A percentile compares a stretch with the other conserved stretches of the same genome.
Evolutionary conservation across 2,113 vertebrate species (phyloP).

Genomic region (Antechinus flavipes): DNA sequence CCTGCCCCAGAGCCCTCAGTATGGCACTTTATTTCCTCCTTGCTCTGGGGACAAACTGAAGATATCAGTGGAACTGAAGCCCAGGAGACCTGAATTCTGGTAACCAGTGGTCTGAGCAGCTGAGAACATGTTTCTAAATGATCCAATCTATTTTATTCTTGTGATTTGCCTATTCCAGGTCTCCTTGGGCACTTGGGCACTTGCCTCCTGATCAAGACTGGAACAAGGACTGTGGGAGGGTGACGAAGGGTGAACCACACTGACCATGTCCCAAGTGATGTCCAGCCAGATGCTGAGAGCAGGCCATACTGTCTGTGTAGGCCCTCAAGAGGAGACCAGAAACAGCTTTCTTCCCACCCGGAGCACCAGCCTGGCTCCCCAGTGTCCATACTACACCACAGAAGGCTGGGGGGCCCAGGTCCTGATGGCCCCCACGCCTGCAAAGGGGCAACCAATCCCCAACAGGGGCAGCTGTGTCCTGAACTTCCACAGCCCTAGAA

Average conservation of each 20-base stretch:
- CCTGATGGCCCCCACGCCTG: conserved; percentile 34
- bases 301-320: conserved; percentile 45
- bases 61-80: neutral
- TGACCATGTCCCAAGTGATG: conserved; percentile 67
- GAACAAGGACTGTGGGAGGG: neutral
- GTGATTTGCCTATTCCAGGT: neutral
- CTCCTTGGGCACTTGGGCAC: neutral
- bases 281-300: conserved; percentile 64
- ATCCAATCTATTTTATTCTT: neutral
- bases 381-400: conserved; percentile 74
- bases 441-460: conserved; percentile 29
- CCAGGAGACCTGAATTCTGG: neutral
- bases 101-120: neutral
- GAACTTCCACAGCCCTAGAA: neutral
- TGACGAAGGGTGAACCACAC: neutral
- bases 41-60: no score
- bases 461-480: neutral
- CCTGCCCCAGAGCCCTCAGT: neutral
- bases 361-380: conserved; percentile 23
- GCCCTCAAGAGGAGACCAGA: conserved; percentile 57
- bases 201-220: neutral
- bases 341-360: conserved; percentile 46
- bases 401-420: conserved; percentile 69
- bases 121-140: neutral
- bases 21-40: no score